Conservation (phyloP, 2,888 invertebrate species). For the Hedychridium roseum region DNA sequence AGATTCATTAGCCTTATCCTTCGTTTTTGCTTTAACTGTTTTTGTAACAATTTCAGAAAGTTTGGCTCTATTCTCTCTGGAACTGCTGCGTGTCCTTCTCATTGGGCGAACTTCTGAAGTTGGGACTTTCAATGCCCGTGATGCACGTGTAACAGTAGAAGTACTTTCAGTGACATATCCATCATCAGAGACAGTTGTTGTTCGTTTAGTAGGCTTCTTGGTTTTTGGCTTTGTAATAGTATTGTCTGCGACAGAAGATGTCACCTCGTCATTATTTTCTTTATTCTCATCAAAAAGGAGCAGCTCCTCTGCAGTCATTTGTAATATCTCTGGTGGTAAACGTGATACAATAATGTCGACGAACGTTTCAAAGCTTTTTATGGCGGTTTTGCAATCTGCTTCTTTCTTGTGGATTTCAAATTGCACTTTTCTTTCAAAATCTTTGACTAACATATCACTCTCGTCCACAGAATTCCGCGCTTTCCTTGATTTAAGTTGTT, state of each 20-base stretch:
- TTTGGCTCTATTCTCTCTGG: constrained; percentile 30
- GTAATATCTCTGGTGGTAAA: constrained; percentile 40
- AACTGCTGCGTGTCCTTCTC: constrained; percentile 31
- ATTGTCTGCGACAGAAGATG: constrained; percentile 16
- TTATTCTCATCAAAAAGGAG: constrained; percentile 20
- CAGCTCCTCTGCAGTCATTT: constrained; percentile 43
- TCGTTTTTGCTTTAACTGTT: not conserved
- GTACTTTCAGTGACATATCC: constrained; percentile 53
- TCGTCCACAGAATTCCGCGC: constrained; percentile 28
- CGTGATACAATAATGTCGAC: constrained; percentile 34
- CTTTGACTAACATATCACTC: constrained; percentile 35
- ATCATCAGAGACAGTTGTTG: constrained; percentile 50
- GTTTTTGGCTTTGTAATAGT: constrained; percentile 14
- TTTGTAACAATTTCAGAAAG: constrained; percentile 15
- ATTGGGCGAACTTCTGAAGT: not conserved
- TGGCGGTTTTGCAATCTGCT: constrained; percentile 31
- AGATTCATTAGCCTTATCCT: constrained; percentile 4
- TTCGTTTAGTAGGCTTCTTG: constrained; percentile 34
- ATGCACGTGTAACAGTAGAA: constrained; percentile 21
- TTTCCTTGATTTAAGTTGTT: constrained; percentile 32
- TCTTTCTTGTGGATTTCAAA: constrained; percentile 38
- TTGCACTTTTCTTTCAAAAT: constrained; percentile 43
- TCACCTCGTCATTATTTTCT: constrained; percentile 32
- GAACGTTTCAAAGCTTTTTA: constrained; percentile 33
- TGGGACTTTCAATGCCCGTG: constrained; percentile 23